phyloP scores from a whole-genome alignment of 2,113 vertebrate genomes.

The Phrynosoma platyrhinos region DNA sequence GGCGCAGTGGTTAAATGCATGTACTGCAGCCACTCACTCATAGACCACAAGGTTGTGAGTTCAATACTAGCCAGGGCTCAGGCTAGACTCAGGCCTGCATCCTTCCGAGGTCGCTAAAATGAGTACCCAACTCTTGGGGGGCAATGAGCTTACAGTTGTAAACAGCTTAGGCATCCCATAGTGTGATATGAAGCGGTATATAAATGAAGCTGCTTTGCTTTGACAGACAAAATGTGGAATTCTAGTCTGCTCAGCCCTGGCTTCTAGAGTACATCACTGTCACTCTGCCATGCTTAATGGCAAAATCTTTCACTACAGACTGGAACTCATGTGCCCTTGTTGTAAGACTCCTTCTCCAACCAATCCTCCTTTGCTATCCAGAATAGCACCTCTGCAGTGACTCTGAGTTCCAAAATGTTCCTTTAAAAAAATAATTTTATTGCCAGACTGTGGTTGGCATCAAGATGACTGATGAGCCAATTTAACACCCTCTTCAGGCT shows the following conservation, averaged over 20 bases:
- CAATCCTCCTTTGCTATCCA: background rate
- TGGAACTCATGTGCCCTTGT: background rate
- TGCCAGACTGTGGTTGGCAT: conserved; percentile 33
- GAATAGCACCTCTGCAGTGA: conserved; percentile 4
- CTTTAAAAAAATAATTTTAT: conserved; percentile 7
- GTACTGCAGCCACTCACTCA: too few relatives aligned
- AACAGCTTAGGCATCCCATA: too few relatives aligned
- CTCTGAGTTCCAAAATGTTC: background rate
- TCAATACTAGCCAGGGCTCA: too few relatives aligned
- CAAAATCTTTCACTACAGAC: background rate
- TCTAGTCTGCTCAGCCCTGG: background rate
- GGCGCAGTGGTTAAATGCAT: too few relatives aligned
- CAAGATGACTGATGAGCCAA: conserved; percentile 50
- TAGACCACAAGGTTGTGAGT: too few relatives aligned
- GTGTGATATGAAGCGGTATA: too few relatives aligned
- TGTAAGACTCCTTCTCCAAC: too few relatives aligned
- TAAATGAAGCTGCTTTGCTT: too few relatives aligned
- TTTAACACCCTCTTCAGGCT: conserved; percentile 45
- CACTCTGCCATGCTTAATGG: background rate
- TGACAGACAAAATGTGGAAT: background rate
- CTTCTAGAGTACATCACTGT: background rate
- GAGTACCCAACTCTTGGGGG: too few relatives aligned
- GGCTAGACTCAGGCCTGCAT: too few relatives aligned
- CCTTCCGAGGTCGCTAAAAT: too few relatives aligned
- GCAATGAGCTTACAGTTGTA: too few relatives aligned